phyloP scores from a whole-genome alignment of 2,113 vertebrate genomes.

The Ascaphus truei region DNA sequence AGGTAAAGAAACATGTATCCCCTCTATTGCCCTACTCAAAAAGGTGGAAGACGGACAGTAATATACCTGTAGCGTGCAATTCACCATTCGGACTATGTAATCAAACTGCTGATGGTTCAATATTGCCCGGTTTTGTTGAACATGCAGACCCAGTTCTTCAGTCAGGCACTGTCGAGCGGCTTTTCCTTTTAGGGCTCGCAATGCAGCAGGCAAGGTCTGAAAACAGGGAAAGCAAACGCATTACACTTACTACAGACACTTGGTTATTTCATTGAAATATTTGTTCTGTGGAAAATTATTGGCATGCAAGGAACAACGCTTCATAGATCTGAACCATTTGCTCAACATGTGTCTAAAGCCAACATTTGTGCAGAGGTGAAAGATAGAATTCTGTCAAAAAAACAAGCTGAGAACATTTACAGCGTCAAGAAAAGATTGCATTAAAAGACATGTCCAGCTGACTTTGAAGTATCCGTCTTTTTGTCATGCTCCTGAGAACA shows the following conservation, averaged over 20 bases:
- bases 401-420: not conserved
- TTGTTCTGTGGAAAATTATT: not conserved
- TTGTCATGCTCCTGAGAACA: too few relatives aligned
- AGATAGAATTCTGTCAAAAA: not conserved
- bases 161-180: conserved; percentile 91
- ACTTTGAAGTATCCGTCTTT: too few relatives aligned
- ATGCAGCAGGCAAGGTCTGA: conserved; percentile 87
- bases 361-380: not conserved
- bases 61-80: conserved; percentile 93
- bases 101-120: conserved; percentile 97
- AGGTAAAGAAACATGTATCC: too few relatives aligned
- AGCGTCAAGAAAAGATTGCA: too few relatives aligned
- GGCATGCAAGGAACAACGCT: not conserved
- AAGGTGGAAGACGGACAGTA: too few relatives aligned
- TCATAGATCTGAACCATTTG: not conserved
- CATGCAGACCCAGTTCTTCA: conserved; percentile 84
- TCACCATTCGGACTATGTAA: conserved; percentile 93
- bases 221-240: conserved; percentile 32
- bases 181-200: conserved; percentile 91
- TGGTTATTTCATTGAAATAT: not conserved
- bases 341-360: not conserved
- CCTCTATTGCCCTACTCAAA: too few relatives aligned
- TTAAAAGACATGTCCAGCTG: too few relatives aligned
- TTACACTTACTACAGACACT: conserved; percentile 13
- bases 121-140: conserved; percentile 91